Evolutionary conservation across 1,140 invertebrate species (phyloP).

Genomic region (Bradysia coprophila): DNA sequence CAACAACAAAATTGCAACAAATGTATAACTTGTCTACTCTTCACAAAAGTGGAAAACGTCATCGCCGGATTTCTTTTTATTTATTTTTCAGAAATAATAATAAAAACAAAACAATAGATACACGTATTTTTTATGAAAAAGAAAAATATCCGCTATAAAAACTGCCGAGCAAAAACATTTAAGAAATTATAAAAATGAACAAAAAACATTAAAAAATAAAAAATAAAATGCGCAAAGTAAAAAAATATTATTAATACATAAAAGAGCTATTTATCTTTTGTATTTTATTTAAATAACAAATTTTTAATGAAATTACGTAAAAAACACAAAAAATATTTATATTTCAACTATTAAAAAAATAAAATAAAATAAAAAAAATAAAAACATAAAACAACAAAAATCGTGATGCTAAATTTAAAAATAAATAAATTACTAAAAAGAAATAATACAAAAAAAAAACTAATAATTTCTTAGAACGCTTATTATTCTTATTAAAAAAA

Average conservation of each 20-base stretch:
- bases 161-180: background rate
- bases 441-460: background rate
- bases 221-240: background rate
- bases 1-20: too few species aligned
- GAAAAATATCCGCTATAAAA: background rate
- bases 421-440: too few species aligned
- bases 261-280: background rate
- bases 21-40: too few species aligned
- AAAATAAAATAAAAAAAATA: background rate
- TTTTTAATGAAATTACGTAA: background rate
- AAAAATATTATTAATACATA: background rate
- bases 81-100: background rate
- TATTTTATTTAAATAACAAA: background rate
- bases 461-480: background rate
- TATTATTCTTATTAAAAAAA: background rate
- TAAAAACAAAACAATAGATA: slow-evolving; percentile 1
- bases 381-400: background rate
- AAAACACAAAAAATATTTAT: background rate
- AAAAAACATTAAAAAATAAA: background rate
- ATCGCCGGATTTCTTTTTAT: background rate
- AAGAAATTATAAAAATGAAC: background rate
- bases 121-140: slow-evolving; percentile 1
- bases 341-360: too few species aligned
- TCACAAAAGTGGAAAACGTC: background rate
- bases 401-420: background rate